phyloP scores from a whole-genome alignment of 2,113 vertebrate genomes.

The Rhipidura dahli region DNA sequence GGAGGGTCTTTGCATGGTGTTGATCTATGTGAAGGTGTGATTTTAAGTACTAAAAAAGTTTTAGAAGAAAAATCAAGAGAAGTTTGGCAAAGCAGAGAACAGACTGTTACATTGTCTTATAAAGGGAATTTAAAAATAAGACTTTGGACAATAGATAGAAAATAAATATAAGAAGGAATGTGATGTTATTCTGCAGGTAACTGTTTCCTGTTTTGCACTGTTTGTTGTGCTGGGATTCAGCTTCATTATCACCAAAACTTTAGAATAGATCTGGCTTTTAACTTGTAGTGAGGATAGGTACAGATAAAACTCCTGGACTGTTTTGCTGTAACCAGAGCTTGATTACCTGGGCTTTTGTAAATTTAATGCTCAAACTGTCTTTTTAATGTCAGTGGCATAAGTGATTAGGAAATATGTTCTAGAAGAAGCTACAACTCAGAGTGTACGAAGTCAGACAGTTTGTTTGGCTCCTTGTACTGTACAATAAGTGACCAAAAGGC shows the following conservation, averaged over 20 bases:
- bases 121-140: background rate
- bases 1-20: background rate
- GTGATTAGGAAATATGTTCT: background rate
- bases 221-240: background rate
- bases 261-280: background rate
- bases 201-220: background rate
- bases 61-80: background rate
- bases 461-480: background rate
- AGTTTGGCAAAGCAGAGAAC: background rate
- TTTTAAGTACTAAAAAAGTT: background rate
- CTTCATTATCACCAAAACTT: background rate
- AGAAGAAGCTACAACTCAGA: background rate
- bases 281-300: background rate
- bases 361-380: background rate
- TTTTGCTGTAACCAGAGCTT: background rate
- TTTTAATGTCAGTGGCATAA: background rate
- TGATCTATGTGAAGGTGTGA: background rate
- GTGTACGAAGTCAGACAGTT: background rate
- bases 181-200: background rate
- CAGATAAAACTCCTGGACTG: background rate
- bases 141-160: background rate
- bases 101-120: background rate
- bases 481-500: background rate
- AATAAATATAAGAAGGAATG: background rate
- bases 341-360: background rate